phyloP scores from a whole-genome alignment of 2,888 invertebrate species.

The Pomacea canaliculata region DNA sequence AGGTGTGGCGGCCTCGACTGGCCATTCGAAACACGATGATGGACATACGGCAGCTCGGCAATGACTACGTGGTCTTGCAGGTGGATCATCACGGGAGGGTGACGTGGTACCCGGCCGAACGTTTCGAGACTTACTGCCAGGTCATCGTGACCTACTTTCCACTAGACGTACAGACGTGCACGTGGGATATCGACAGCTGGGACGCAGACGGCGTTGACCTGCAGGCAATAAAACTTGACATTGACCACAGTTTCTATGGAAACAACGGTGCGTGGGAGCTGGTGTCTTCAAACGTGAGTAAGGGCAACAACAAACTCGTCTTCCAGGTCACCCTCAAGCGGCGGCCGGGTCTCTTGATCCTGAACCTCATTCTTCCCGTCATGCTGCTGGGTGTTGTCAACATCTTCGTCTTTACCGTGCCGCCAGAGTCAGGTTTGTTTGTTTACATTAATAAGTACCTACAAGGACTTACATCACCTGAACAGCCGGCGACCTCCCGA shows the following conservation, averaged over 20 bases:
- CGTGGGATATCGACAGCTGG: too few relatives aligned
- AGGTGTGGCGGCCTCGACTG: conserved; percentile 15
- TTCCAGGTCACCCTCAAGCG: conserved; percentile 9
- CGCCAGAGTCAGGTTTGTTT: too few relatives aligned
- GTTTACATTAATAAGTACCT: too few relatives aligned
- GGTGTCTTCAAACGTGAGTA: neutral
- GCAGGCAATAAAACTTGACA: too few relatives aligned
- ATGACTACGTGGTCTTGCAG: conserved; percentile 4
- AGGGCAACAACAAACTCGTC: neutral
- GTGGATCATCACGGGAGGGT: neutral
- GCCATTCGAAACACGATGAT: conserved; percentile 12
- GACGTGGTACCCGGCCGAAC: conserved; percentile 15
- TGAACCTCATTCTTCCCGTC: conserved; percentile 10
- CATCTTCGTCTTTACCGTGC: too few relatives aligned
- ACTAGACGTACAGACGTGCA: neutral
- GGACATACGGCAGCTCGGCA: conserved; percentile 9
- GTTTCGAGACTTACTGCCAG: conserved; percentile 13
- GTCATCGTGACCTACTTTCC: conserved; percentile 22
- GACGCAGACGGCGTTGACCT: too few relatives aligned
- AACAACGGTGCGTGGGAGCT: neutral
- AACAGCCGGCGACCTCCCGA: too few relatives aligned
- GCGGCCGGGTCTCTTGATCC: conserved; percentile 9
- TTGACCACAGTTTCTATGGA: too few relatives aligned
- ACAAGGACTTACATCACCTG: too few relatives aligned
- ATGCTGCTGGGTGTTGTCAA: neutral